Evolutionary conservation across 2,888 invertebrate species (phyloP).

Genomic region (Lasioglossum vierecki): DNA sequence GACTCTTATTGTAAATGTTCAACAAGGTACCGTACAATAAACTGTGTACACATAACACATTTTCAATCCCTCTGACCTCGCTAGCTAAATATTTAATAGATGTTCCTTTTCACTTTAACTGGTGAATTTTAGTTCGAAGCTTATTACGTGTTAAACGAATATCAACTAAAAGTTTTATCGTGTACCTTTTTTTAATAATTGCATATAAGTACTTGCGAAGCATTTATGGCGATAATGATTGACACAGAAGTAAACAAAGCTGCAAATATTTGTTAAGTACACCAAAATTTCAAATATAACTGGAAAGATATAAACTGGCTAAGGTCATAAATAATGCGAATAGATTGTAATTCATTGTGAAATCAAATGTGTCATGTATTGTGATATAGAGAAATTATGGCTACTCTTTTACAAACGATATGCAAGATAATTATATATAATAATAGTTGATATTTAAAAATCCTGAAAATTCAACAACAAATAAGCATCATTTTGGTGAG

Average conservation of each 20-base stretch:
- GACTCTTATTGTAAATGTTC: constrained; percentile 78
- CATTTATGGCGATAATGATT: background rate
- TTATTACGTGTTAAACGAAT: constrained; percentile 65
- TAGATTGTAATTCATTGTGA: constrained; percentile 11
- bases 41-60: constrained; percentile 78
- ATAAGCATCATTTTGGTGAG: constrained; percentile 20
- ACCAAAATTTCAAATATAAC: constrained; percentile 17
- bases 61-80: constrained; percentile 66
- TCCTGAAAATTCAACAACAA: constrained; percentile 43
- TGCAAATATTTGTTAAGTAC: constrained; percentile 32
- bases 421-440: constrained; percentile 30
- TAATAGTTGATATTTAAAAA: constrained; percentile 26
- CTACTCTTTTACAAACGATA: constrained; percentile 27
- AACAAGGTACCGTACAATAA: constrained; percentile 81
- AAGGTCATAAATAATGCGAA: constrained; percentile 34
- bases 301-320: background rate
- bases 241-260: constrained; percentile 5
- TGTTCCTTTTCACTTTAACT: constrained; percentile 31
- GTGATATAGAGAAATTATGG: constrained; percentile 32
- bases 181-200: constrained; percentile 28
- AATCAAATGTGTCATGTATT: constrained; percentile 25
- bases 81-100: constrained; percentile 54
- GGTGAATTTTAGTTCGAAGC: constrained; percentile 48
- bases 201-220: constrained; percentile 17
- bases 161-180: constrained; percentile 60